Base-by-base conservation (phyloP, 37 sponge, comb jelly and placozoan genomes). In the Aplysina aerophoba region DNA sequence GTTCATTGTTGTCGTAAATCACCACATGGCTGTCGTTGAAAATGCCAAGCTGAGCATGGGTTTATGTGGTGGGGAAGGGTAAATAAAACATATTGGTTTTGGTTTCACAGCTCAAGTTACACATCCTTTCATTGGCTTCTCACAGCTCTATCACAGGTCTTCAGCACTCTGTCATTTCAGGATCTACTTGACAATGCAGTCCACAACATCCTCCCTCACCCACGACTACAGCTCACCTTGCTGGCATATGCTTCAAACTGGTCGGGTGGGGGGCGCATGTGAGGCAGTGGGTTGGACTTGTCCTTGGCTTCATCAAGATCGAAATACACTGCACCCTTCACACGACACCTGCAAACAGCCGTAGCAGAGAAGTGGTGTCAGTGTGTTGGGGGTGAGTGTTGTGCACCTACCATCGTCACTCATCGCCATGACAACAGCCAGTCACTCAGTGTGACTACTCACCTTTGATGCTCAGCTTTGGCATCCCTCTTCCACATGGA, bases 1-100 rank as follows among this genome's bases (percentile, higher is more conserved):
- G 84, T 37, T 58, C 88, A 77, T 94, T 90, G 77, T 90, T 94
- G 89, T 94, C 94, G 75, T 94, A 94, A 8, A 94, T 59, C 15
- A 94, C 88, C 55, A 94, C 91, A 77, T 94, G 94, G 84, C 62
- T 71, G 37, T 82, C 79, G 62, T 87, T 94, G 38, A 39, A 56
- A 37, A 94, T 79, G 17, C 94, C 94, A 73, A 93, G 69, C 94
- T 93, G 73, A 27, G 55, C 14, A 21, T 22, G 50, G 3, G 50
- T 44, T 3, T 44, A 8, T 44, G 50, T 44, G 30, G 30, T 3
- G 66, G 28, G 30, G 30, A 8, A 8, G 30, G 27, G 28, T 64
- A 31, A 11, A 64, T 12, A 8, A 3, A 30, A 64, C 3, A 30
- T 64, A 11, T 4, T 3, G 27, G 66, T 8, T 64, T n/a, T n/a